phyloP scores from a whole-genome alignment of 1,140 invertebrate species.

The Drosophila trapezifrons region DNA sequence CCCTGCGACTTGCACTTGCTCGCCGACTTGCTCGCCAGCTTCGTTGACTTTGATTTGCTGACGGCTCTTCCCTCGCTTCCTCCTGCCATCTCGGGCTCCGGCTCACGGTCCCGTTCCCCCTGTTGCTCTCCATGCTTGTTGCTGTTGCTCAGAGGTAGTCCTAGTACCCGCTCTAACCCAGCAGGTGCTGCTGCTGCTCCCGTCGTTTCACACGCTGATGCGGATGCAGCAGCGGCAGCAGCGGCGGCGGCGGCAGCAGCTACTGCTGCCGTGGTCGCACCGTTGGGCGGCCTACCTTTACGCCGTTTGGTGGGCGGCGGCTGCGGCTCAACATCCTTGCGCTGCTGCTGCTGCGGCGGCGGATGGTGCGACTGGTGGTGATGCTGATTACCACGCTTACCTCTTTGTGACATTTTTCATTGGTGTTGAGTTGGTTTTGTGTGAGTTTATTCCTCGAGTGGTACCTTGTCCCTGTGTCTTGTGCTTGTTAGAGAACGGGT shows the following conservation, averaged over 20 bases:
- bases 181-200: slow-evolving; percentile 44
- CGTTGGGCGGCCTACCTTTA: slow-evolving; percentile 82
- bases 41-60: slow-evolving; percentile 63
- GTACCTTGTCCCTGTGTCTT: slow-evolving; percentile 40
- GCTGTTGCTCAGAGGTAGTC: slow-evolving; percentile 33
- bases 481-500: slow-evolving; percentile 44
- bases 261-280: slow-evolving; percentile 41
- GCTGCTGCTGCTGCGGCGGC: slow-evolving; percentile 78
- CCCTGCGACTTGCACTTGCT: slow-evolving; percentile 67
- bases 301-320: slow-evolving; percentile 82
- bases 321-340: slow-evolving; percentile 82
- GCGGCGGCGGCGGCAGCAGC: slow-evolving; percentile 35
- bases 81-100: slow-evolving; percentile 12
- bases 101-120: slow-evolving; percentile 7
- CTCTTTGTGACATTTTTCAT: slow-evolving; percentile 85
- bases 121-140: slow-evolving; percentile 37
- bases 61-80: slow-evolving; percentile 15
- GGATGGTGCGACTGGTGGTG: slow-evolving; percentile 68
- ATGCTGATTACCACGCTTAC: slow-evolving; percentile 83
- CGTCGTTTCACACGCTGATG: slow-evolving; percentile 17
- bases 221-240: slow-evolving; percentile 19
- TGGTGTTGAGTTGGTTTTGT: slow-evolving; percentile 76
- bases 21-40: slow-evolving; percentile 62
- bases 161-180: slow-evolving; percentile 32
- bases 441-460: slow-evolving; percentile 62